Conservation (phyloP, 2,113 vertebrate species). For the Lagenorhynchus albirostris region DNA sequence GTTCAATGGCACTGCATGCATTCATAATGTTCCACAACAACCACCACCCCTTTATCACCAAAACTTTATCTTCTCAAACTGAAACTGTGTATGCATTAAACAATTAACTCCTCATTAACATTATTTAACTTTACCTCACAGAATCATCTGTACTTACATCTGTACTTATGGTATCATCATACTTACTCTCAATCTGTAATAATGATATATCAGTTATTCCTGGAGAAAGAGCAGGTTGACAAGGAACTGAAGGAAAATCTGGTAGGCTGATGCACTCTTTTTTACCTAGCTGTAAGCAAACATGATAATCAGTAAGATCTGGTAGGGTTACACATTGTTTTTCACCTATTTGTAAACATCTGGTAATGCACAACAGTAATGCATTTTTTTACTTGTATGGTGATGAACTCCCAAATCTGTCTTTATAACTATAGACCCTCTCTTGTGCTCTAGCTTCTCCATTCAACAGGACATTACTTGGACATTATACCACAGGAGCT, state of each 20-base stretch:
- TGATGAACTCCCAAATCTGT: neutral
- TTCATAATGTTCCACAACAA: neutral
- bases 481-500: neutral
- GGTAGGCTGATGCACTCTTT: constrained; percentile 34
- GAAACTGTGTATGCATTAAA: neutral
- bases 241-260: constrained; percentile 70
- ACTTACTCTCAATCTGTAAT: constrained; percentile 84
- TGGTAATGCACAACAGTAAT: neutral
- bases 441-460: neutral
- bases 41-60: neutral
- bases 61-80: neutral
- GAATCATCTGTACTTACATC: neutral
- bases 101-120: neutral
- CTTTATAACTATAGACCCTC: neutral
- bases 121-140: neutral
- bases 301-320: neutral
- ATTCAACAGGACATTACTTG: neutral
- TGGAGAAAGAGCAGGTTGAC: constrained; percentile 59
- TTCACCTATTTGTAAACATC: neutral
- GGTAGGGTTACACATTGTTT: neutral
- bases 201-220: constrained; percentile 65
- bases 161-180: neutral
- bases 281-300: constrained; percentile 70
- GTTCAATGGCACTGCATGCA: neutral
- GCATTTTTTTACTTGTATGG: neutral